Conservation (phyloP, 1,140 invertebrate genomes). For the Adelges cooleyi region DNA sequence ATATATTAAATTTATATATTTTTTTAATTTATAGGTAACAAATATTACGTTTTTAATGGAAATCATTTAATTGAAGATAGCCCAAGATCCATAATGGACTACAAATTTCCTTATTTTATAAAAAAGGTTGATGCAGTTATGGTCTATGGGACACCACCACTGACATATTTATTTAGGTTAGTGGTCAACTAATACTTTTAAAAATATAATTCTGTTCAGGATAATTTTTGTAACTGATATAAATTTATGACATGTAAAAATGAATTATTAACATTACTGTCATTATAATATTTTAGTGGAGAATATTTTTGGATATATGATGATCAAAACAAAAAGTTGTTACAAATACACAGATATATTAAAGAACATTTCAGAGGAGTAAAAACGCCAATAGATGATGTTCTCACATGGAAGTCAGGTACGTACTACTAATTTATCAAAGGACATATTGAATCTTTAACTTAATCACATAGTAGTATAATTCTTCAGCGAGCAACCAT, state of each 20-base stretch:
- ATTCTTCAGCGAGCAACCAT: too few species aligned
- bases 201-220: too few species aligned
- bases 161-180: conserved; percentile 45
- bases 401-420: conserved; percentile 51
- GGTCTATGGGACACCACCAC: conserved; percentile 46
- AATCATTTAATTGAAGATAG: conserved; percentile 45
- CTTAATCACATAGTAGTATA: neutral
- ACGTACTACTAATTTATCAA: conserved; percentile 23
- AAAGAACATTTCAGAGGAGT: conserved; percentile 56
- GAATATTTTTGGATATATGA: conserved; percentile 58
- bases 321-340: conserved; percentile 45
- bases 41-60: conserved; percentile 57
- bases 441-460: neutral
- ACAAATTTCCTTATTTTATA: conserved; percentile 50
- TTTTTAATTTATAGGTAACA: conserved; percentile 45
- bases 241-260: too few species aligned
- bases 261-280: too few species aligned
- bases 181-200: too few species aligned
- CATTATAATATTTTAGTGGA: too few species aligned
- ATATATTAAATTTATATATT: too few species aligned
- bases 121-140: conserved; percentile 58
- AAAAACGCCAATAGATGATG: conserved; percentile 50
- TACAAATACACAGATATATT: conserved; percentile 52
- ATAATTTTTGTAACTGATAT: too few species aligned
- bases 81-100: conserved; percentile 46